A percentile compares a stretch with the other conserved stretches of the same genome.
Conservation (phyloP, 2,888 invertebrate species). For the Salticus scenicus region DNA sequence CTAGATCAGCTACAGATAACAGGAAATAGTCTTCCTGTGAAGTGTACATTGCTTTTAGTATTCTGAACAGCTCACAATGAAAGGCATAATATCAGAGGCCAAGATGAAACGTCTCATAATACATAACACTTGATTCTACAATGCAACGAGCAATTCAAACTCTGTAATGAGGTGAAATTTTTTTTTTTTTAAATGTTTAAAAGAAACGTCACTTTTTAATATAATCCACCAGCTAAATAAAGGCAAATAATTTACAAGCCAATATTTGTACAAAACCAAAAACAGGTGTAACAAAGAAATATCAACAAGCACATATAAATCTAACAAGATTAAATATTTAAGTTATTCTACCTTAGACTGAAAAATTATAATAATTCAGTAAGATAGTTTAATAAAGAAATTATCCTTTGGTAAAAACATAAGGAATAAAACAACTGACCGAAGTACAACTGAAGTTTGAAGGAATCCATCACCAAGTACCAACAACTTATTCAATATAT, state of each 20-base stretch:
- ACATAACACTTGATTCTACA: conserved; percentile 58
- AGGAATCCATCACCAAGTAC: conserved; percentile 25
- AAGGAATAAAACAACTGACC: conserved; percentile 8
- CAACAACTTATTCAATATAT: conserved; percentile 23
- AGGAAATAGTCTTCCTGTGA: conserved; percentile 19
- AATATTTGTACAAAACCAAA: conserved; percentile 66
- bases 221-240: conserved; percentile 60
- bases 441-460: background rate
- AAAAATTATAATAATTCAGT: background rate
- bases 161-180: conserved; percentile 34
- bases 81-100: conserved; percentile 58
- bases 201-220: conserved; percentile 24
- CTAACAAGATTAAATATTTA: conserved; percentile 66
- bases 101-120: conserved; percentile 60
- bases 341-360: conserved; percentile 42
- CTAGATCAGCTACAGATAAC: conserved; percentile 61
- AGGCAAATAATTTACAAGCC: conserved; percentile 61
- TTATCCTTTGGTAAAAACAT: conserved; percentile 46
- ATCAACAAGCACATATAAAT: conserved; percentile 65
- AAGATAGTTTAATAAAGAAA: conserved; percentile 4
- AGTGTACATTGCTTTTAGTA: conserved; percentile 16
- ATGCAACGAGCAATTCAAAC: conserved; percentile 50
- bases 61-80: conserved; percentile 42
- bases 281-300: conserved; percentile 60
- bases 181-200: conserved; percentile 37